A percentile compares a stretch with the other conserved stretches of the same genome.
Evolutionary conservation across 2,113 vertebrate species (phyloP).

Genomic region (Sylvietta virens): DNA sequence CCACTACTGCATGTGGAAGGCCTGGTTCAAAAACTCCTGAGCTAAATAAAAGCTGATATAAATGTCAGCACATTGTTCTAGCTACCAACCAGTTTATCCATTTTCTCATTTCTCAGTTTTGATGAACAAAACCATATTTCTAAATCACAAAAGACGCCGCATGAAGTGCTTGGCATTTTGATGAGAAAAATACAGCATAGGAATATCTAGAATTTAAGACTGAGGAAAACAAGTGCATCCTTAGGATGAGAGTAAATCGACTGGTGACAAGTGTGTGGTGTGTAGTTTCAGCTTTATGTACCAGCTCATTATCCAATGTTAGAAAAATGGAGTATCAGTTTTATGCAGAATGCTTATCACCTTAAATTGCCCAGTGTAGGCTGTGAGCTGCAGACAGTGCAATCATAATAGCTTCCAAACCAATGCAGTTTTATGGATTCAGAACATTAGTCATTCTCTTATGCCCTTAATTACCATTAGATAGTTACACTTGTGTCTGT

Average conservation of each 20-base stretch:
- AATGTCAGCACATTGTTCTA: not conserved
- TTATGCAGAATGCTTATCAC: not conserved
- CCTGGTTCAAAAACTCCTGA: not conserved
- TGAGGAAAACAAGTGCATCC: not conserved
- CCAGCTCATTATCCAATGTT: not conserved
- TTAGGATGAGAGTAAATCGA: not conserved
- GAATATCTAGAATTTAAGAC: not conserved
- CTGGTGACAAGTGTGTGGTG: not conserved
- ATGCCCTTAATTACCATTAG: conserved; percentile 47
- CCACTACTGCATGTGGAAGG: not conserved
- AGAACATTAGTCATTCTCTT: conserved; percentile 58
- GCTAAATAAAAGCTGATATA: not conserved
- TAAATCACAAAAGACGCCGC: accelerated
- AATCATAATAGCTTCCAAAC: conserved; percentile 23
- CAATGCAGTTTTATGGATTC: conserved; percentile 33
- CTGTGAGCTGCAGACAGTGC: not conserved
- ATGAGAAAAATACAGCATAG: not conserved
- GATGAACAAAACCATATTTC: not conserved
- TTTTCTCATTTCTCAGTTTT: not conserved
- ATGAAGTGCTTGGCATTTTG: not conserved
- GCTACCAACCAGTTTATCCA: not conserved
- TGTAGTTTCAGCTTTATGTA: not conserved
- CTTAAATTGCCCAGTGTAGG: not conserved
- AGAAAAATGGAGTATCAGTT: not conserved
- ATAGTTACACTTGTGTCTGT: conserved; percentile 32